A percentile compares a stretch with the other conserved stretches of the same genome.
phyloP scores from a whole-genome alignment of 2,797 vertebrate species.

The Siniperca undulata region DNA sequence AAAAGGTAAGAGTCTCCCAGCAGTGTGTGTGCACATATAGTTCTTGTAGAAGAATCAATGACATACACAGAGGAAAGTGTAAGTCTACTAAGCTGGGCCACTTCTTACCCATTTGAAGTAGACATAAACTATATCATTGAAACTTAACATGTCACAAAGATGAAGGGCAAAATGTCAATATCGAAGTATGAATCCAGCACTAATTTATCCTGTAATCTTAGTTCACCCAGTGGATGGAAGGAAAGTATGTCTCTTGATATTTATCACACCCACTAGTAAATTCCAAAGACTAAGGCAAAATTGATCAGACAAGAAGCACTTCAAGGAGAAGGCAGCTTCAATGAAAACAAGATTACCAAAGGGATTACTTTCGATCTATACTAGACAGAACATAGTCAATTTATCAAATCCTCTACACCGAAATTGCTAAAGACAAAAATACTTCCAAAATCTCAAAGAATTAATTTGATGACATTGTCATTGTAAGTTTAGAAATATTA shows the following conservation, averaged over 20 bases:
- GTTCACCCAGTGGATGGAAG: neutral
- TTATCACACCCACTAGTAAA: conserved; percentile 15
- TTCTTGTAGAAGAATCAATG: conserved; percentile 10
- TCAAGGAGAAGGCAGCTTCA: conserved; percentile 41
- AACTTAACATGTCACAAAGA: conserved; percentile 10
- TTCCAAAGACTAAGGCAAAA: conserved; percentile 35
- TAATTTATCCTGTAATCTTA: neutral
- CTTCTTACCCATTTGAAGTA: neutral
- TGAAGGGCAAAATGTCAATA: neutral
- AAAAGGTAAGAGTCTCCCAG: neutral
- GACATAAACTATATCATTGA: neutral
- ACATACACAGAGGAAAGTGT: neutral
- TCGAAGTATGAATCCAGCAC: neutral
- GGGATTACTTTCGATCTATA: conserved; percentile 24
- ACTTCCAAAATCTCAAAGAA: too few species aligned
- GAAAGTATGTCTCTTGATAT: conserved; percentile 27
- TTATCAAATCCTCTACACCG: conserved; percentile 4
- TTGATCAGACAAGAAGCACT: conserved; percentile 29
- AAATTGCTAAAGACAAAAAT: conserved; percentile 4
- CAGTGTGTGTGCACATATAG: neutral
- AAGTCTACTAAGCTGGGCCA: neutral
- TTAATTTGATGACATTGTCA: neutral
- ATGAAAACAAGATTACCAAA: conserved; percentile 48
- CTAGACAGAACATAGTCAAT: conserved; percentile 12
- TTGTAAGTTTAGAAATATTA: neutral